Conservation (phyloP, 2,888 invertebrate genomes). For the Noctua fimbriata region DNA sequence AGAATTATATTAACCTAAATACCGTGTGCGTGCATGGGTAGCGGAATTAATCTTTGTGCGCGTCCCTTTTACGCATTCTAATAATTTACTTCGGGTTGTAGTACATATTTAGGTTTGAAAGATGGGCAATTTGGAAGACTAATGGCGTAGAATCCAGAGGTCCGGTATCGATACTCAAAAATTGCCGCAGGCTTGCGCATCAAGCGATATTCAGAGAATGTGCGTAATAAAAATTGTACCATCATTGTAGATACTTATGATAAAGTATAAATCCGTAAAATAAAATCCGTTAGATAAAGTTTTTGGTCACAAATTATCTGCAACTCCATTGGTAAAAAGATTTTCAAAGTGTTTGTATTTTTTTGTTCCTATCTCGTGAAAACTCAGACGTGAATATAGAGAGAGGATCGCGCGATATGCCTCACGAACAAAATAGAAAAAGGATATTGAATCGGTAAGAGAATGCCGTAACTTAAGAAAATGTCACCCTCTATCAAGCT, state of each 20-base stretch:
- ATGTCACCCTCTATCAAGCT: conserved; percentile 80
- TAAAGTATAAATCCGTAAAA: background rate
- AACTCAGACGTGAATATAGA: conserved; percentile 72
- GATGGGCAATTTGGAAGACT: conserved; percentile 67
- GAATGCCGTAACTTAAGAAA: conserved; percentile 77
- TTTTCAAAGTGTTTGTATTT: conserved; percentile 50
- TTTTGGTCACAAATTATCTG: background rate
- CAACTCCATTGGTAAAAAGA: conserved; percentile 11
- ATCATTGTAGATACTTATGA: conserved; percentile 1
- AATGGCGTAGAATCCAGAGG: conserved; percentile 60
- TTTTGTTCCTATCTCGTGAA: conserved; percentile 65
- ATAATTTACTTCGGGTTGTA: conserved; percentile 68
- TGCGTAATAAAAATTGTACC: conserved; percentile 36
- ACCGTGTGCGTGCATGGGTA: conserved; percentile 60
- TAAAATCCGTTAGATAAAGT: background rate
- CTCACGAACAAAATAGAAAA: conserved; percentile 83
- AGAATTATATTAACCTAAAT: conserved; percentile 62
- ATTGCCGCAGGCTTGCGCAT: conserved; percentile 47
- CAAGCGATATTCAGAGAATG: conserved; percentile 53
- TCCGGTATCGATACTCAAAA: conserved; percentile 63
- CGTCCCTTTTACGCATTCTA: conserved; percentile 64
- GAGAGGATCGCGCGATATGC: conserved; percentile 73
- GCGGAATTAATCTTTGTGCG: conserved; percentile 62
- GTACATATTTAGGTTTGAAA: conserved; percentile 65
- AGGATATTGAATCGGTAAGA: conserved; percentile 85